phyloP scores from a whole-genome alignment of 2,797 vertebrate genomes.

The Dermochelys coriacea region DNA sequence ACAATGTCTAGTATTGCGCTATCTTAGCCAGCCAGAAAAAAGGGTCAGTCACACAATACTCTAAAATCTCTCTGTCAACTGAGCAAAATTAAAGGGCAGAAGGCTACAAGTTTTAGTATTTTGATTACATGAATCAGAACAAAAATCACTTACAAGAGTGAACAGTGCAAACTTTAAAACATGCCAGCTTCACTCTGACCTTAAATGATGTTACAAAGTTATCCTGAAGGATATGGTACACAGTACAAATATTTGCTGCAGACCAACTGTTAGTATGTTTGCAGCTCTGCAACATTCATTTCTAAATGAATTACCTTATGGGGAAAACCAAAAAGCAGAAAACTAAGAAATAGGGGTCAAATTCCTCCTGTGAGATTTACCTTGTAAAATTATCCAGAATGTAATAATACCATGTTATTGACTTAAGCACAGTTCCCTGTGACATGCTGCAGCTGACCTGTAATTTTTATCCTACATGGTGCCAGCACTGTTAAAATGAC shows the following conservation, averaged over 20 bases:
- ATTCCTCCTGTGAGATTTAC: conserved; percentile 77
- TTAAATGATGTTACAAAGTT: conserved; percentile 29
- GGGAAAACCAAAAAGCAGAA: conserved; percentile 71
- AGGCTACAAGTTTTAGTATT: conserved; percentile 1
- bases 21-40: conserved; percentile 10
- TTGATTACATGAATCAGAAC: conserved; percentile 14
- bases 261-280: conserved; percentile 48
- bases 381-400: conserved; percentile 82
- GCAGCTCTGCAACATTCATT: conserved; percentile 68
- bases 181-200: not conserved
- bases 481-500: conserved; percentile 85
- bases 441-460: conserved; percentile 83
- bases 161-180: conserved; percentile 34
- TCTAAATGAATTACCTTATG: conserved; percentile 78
- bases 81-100: conserved; percentile 38
- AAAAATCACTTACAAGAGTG: conserved; percentile 27
- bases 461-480: conserved; percentile 84
- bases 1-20: conserved; percentile 4
- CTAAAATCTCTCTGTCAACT: conserved; percentile 8
- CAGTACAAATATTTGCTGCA: conserved; percentile 64
- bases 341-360: conserved; percentile 80
- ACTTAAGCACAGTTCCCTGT: conserved; percentile 82
- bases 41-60: conserved; percentile 6
- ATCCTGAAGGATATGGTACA: conserved; percentile 56
- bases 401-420: conserved; percentile 83